These are phyloP conservation scores for Sceliomorpha sp. DNA, from an alignment of 2,888 invertebrate species.

Conservation along the genomic window DNA sequence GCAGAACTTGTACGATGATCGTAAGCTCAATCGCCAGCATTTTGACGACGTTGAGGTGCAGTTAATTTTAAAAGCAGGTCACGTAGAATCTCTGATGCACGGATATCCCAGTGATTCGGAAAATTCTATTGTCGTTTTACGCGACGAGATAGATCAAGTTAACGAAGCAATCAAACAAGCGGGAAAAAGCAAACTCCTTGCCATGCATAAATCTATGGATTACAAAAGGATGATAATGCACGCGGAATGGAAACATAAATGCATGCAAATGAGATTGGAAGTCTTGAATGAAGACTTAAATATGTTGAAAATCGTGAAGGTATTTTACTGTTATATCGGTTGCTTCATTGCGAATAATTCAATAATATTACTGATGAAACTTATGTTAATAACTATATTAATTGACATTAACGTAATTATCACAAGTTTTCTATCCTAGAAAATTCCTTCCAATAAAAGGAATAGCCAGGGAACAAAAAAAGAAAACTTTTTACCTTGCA, in stretches of 20 bases:
- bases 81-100: constrained; percentile 59
- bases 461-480: too few relatives aligned
- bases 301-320: constrained; percentile 68
- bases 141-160: constrained; percentile 52
- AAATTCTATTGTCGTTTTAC: constrained; percentile 61
- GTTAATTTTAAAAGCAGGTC: constrained; percentile 64
- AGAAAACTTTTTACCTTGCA: too few relatives aligned
- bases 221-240: constrained; percentile 65
- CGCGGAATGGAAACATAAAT: constrained; percentile 73
- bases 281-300: constrained; percentile 66
- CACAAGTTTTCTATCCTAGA: too few relatives aligned
- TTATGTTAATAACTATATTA: too few relatives aligned
- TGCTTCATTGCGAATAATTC: too few relatives aligned
- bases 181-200: constrained; percentile 69
- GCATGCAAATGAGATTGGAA: constrained; percentile 65
- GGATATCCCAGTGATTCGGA: constrained; percentile 57
- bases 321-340: constrained; percentile 48
- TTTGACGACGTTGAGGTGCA: constrained; percentile 60
- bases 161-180: constrained; percentile 63
- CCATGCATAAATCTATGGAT: constrained; percentile 65
- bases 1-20: constrained; percentile 44
- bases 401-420: too few relatives aligned
- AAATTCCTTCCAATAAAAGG: too few relatives aligned
- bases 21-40: constrained; percentile 23
- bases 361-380: too few relatives aligned